Evolutionary conservation across 2,888 invertebrate genomes (phyloP).

Genomic region (Eulithis testata): DNA sequence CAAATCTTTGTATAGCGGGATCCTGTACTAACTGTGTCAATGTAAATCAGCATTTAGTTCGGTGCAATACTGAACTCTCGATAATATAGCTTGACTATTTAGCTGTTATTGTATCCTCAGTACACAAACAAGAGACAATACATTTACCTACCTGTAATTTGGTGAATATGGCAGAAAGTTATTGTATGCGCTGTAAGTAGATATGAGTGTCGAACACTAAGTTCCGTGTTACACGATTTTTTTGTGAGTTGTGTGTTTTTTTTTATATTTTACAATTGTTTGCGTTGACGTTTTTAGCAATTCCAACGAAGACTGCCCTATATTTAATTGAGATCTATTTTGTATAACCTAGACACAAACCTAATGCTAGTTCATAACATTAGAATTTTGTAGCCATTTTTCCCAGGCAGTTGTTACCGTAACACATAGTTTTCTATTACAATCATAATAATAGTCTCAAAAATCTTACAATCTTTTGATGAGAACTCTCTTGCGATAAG

Average conservation of each 20-base stretch:
- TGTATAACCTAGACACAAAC: constrained; percentile 81
- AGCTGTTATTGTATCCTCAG: constrained; percentile 59
- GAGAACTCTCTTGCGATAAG: too few species aligned
- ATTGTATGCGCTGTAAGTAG: constrained; percentile 64
- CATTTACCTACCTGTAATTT: constrained; percentile 76
- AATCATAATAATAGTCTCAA: not conserved
- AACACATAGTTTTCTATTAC: constrained; percentile 25
- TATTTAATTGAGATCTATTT: constrained; percentile 83
- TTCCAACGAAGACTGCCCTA: constrained; percentile 84
- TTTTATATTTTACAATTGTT: constrained; percentile 73
- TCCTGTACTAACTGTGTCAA: too few species aligned
- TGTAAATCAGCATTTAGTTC: too few species aligned
- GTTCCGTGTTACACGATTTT: constrained; percentile 53
- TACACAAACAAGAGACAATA: constrained; percentile 81
- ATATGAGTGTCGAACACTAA: constrained; percentile 64
- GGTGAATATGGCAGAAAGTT: constrained; percentile 83
- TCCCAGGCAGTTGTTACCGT: constrained; percentile 8
- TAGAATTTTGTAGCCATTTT: constrained; percentile 61
- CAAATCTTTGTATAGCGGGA: too few species aligned
- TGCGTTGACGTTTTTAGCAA: constrained; percentile 78
- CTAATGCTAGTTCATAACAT: constrained; percentile 73
- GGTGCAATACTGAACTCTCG: constrained; percentile 3
- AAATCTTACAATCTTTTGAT: too few species aligned
- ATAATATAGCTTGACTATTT: constrained; percentile 39
- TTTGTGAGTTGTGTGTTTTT: constrained; percentile 67